Evolutionary conservation across 2,888 invertebrate genomes (phyloP).

Genomic region (Cephus runcator): DNA sequence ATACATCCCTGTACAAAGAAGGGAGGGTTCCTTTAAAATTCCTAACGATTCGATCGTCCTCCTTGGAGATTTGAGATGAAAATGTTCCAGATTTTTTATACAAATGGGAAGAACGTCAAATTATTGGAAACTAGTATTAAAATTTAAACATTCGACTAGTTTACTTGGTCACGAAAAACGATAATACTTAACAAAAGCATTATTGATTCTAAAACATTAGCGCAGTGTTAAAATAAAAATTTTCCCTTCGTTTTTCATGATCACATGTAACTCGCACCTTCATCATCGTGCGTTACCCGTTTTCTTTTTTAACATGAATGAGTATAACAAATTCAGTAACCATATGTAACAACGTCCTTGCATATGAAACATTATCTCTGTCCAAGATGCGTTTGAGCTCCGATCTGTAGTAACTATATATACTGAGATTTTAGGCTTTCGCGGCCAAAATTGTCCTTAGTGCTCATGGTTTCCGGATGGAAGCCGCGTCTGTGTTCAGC

Average conservation of each 20-base stretch:
- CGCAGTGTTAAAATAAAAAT: neutral
- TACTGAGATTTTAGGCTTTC: too few relatives aligned
- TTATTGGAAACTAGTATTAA: neutral
- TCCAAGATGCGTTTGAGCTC: neutral
- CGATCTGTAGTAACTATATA: conserved; percentile 32
- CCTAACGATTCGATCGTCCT: neutral
- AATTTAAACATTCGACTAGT: neutral
- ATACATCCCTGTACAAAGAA: neutral
- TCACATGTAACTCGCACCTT: neutral
- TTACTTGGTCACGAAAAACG: neutral
- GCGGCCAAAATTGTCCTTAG: too few relatives aligned
- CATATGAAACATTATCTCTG: neutral
- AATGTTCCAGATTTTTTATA: neutral
- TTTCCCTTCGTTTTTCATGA: neutral
- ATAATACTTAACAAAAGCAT: neutral
- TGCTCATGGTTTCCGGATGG: too few relatives aligned
- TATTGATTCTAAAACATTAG: neutral
- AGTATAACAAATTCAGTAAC: neutral
- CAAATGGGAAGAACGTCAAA: neutral
- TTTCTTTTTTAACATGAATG: neutral
- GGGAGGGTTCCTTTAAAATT: neutral
- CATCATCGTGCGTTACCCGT: neutral
- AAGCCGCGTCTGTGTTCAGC: too few relatives aligned
- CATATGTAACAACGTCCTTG: neutral
- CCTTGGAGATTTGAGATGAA: neutral